Evolutionary conservation across 2,888 invertebrate genomes (phyloP), one percentile per base, ranked within the genome.

Genomic region (Artemia sinica): DNA sequence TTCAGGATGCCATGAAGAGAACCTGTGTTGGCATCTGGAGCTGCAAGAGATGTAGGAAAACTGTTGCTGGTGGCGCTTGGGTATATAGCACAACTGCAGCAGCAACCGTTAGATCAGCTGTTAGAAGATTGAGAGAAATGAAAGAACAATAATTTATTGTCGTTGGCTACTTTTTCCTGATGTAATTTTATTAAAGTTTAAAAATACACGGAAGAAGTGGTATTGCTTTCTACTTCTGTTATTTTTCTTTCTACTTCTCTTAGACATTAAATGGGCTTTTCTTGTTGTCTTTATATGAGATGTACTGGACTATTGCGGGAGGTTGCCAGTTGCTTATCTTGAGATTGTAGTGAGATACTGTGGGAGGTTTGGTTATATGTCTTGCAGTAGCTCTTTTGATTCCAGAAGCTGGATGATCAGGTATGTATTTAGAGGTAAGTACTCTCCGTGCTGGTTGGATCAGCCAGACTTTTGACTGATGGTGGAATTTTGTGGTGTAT

Each of bases 1-100:
- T 83, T 67, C 79, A 96, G 95, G 96, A 98, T 81, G 88, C 94
- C 73, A 97, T 98, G 97, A 97, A 94, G 80, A 85, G 98, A 74
- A 86, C 86, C 73, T 93, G 92, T 76, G 96, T 97, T 69, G 98
- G 98, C 73, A 97, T 98, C 78, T 98, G 98, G 98, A 85, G 88
- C 58, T 98, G 98, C 84, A 90, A 91, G 80, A 85, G 94, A 70
- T 98, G 98, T 81, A 91, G 91, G 79, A 89, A 97, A 78, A 89
- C 90, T 67, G 96, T 98, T 71, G 98, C 84, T 72, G 97, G 97
- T 75, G 98, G 98, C 74, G 98, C 98, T 28, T 98, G 95, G 90
- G 94, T 95, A 63, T 97, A 96, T 82, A 90, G 93, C 52, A 98
- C 98, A 72, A 95, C 95, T 48, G 94, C 97, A 70, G 98, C 97